Evolutionary conservation across 2,888 invertebrate species (phyloP), one percentile per base, ranked within the genome.

Genomic region (Tetanocera ferruginea): DNA sequence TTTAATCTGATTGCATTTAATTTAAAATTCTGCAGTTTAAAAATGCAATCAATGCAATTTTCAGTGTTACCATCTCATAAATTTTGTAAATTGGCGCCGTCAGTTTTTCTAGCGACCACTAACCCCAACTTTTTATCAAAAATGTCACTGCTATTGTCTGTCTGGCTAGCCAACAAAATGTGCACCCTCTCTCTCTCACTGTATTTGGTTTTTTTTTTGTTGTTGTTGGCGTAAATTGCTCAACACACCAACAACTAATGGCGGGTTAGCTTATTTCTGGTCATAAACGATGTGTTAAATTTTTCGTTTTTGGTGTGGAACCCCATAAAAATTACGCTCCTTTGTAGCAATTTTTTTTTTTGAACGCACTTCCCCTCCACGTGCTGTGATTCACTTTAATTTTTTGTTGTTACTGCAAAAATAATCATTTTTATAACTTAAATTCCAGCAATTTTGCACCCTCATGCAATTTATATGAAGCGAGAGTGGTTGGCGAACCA

Each of bases 41-140:
- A 71, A 71, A 71, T 62, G 73, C 62, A 73, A 73, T 62, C 62
- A 37, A 60, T 34, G 73, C 73, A 28, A 43, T 62, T 73, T 49
- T 73, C 49, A 43, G 31, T 62, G 43, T 62, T 49, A 49, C 62
- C 73, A 73, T 25, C 17, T 71, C 31, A 71, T 71, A 73, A 73
- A 73, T 73, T 73, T 14, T 43, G 14, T 43, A 43, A 43, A 43
- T 52, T 55, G 71, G 28, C 52, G 31, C 28, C 34, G 28, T 60
- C 28, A 25, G 60, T 60, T 60, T 60, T 55, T 60, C 17, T 23
- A 43, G 43, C 43, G 11, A 43, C 43, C 43, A 43, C 43, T 43
- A 11, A 43, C 43, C 60, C 25, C 17, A 25, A 28, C 25, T 5
- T 60, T 11, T 60, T 11, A 9, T 25, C 43, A 11, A 11, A 11